phyloP scores from a whole-genome alignment of 2,888 invertebrate species.

The Cotesia congregata region DNA sequence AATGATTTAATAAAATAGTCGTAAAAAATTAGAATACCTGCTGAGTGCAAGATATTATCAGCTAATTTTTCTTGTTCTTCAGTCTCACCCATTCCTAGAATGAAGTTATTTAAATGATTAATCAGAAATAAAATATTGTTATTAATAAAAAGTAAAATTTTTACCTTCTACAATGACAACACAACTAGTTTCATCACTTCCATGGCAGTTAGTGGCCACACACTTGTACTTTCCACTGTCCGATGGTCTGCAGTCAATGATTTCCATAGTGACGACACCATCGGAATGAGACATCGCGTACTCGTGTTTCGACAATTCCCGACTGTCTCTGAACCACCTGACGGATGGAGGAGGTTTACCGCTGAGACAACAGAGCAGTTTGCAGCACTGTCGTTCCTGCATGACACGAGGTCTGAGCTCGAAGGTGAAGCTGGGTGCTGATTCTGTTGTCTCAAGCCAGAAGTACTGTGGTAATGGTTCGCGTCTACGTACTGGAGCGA shows the following conservation, averaged over 20 bases:
- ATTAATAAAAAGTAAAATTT: conserved; percentile 42
- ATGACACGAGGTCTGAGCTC: conserved; percentile 97
- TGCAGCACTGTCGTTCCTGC: conserved; percentile 96
- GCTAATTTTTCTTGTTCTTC: conserved; percentile 88
- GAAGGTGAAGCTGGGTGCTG: conserved; percentile 98
- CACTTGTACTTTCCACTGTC: conserved; percentile 98
- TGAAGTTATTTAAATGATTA: background rate
- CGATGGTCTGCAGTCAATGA: conserved; percentile 91
- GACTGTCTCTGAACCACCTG: conserved; percentile 92
- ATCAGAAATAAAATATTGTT: conserved; percentile 6
- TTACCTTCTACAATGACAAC: conserved; percentile 96
- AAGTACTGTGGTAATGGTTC: conserved; percentile 88
- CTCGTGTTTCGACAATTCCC: conserved; percentile 91
- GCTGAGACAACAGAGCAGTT: conserved; percentile 95
- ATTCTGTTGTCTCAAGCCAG: conserved; percentile 94
- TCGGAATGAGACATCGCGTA: conserved; percentile 92
- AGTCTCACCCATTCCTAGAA: conserved; percentile 81
- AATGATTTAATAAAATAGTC: conserved; percentile 40
- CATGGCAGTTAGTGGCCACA: conserved; percentile 92
- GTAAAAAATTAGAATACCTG: conserved; percentile 70
- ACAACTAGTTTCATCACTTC: conserved; percentile 94
- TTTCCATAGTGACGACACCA: conserved; percentile 97
- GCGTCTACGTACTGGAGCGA: conserved; percentile 81
- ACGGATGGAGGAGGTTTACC: conserved; percentile 96
- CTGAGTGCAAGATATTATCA: conserved; percentile 90